Percentiles rank a stretch among this genome's conserved stretches.
These are phyloP conservation scores for Xyrichtys novacula DNA, from an alignment of 2,797 vertebrate species.

Conservation along the genomic window DNA sequence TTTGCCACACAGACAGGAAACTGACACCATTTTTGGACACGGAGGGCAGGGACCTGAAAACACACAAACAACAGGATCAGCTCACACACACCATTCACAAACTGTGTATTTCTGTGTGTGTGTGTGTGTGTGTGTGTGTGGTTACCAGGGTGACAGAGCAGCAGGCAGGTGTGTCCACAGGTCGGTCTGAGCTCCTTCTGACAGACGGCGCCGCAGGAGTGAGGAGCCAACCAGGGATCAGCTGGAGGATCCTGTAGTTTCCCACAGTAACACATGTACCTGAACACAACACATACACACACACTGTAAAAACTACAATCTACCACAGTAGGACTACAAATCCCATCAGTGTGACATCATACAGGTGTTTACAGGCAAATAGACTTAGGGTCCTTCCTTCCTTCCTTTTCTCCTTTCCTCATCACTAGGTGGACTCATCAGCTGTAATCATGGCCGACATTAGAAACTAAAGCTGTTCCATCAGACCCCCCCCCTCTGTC, in stretches of 20 bases:
- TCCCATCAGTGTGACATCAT: no score
- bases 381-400: no score
- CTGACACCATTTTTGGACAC: conserved; percentile 96
- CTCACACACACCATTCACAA: not conserved
- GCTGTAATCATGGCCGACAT: no score
- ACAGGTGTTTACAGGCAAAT: no score
- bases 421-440: no score
- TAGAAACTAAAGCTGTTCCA: no score
- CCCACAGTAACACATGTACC: conserved; percentile 95
- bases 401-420: no score
- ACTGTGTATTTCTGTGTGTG: not conserved
- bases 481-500: no score
- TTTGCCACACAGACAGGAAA: conserved; percentile 91
- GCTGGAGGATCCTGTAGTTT: conserved; percentile 92
- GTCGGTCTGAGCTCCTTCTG: conserved; percentile 90
- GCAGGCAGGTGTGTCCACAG: conserved; percentile 95
- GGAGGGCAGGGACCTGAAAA: conserved; percentile 94
- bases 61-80: not conserved
- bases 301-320: not conserved
- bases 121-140: conserved; percentile 23
- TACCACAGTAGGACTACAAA: no score
- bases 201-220: conserved; percentile 95
- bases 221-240: conserved; percentile 96
- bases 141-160: conserved; percentile 97
- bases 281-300: conserved; percentile 55